These are phyloP conservation scores for Amphiprion clarkii DNA, from an alignment of 2,797 vertebrate genomes.

Conservation along the genomic window DNA sequence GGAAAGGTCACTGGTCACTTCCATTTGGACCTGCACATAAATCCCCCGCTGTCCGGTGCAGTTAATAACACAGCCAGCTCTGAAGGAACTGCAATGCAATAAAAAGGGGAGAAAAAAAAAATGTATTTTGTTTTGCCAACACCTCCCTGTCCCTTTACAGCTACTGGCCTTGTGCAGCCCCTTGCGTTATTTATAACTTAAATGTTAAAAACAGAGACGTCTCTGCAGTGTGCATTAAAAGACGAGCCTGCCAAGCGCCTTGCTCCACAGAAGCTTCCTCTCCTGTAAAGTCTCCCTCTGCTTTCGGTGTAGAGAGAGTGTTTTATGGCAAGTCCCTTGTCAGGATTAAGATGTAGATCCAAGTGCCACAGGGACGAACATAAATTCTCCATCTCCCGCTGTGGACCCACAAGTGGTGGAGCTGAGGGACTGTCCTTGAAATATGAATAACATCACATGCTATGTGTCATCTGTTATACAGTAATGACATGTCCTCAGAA, in stretches of 20 bases:
- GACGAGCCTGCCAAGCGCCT: slow-evolving; percentile 64
- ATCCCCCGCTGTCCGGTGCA: slow-evolving; percentile 71
- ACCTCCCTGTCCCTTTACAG: slow-evolving; percentile 76
- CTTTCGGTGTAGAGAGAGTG: slow-evolving; percentile 71
- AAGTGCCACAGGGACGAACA: slow-evolving; percentile 77
- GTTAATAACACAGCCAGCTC: slow-evolving; percentile 75
- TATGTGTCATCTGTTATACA: slow-evolving; percentile 75
- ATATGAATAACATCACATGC: slow-evolving; percentile 79
- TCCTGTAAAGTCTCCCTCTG: slow-evolving; percentile 57
- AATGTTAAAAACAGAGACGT: slow-evolving; percentile 84
- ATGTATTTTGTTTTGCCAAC: slow-evolving; percentile 76
- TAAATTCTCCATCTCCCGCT: slow-evolving; percentile 80
- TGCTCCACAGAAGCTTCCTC: slow-evolving; percentile 63
- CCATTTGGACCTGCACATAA: slow-evolving; percentile 82
- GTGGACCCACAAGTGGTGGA: slow-evolving; percentile 73
- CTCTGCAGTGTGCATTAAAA: slow-evolving; percentile 77
- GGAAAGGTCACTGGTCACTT: slow-evolving; percentile 85
- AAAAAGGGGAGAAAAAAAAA: slow-evolving; percentile 58
- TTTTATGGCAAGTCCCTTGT: slow-evolving; percentile 80
- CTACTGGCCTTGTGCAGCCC: slow-evolving; percentile 64
- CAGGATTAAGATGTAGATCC: slow-evolving; percentile 83
- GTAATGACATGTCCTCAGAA: slow-evolving; percentile 78
- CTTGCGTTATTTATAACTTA: slow-evolving; percentile 80
- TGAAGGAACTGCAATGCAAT: slow-evolving; percentile 63
- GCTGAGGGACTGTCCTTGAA: slow-evolving; percentile 79